Evolutionary conservation across 2,113 vertebrate genomes (phyloP).

Genomic region (Aspiorhynchus laticeps): DNA sequence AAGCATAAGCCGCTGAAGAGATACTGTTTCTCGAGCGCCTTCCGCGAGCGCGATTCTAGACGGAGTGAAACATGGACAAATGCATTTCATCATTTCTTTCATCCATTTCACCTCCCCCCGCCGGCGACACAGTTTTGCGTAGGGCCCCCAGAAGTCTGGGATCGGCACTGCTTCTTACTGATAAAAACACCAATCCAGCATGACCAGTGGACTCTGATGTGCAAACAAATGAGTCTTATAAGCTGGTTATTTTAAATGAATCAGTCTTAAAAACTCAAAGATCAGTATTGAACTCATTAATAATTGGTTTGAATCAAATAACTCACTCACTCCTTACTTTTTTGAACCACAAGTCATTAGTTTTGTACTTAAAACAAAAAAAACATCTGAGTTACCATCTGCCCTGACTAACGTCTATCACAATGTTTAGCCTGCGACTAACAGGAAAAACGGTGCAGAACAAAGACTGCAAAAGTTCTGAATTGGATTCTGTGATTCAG

Average conservation of each 20-base stretch:
- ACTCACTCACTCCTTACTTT: not conserved
- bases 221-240: not conserved
- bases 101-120: too few species aligned
- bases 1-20: too few species aligned
- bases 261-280: not conserved
- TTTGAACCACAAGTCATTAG: not conserved
- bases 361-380: not conserved
- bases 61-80: too few species aligned
- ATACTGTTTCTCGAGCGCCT: too few species aligned
- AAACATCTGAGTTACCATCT: not conserved
- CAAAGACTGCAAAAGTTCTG: conserved; percentile 9
- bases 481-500: conserved; percentile 26
- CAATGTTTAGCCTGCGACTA: not conserved
- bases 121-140: too few species aligned
- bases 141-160: too few species aligned
- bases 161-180: too few species aligned
- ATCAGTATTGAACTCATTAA: not conserved
- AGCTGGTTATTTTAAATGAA: not conserved
- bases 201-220: not conserved
- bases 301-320: not conserved
- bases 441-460: conserved; percentile 17
- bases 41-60: too few species aligned
- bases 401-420: not conserved
- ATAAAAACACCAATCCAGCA: not conserved
- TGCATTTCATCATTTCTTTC: too few species aligned